phyloP scores from a whole-genome alignment of 2,888 invertebrate species.

The Coecobrya sp. region DNA sequence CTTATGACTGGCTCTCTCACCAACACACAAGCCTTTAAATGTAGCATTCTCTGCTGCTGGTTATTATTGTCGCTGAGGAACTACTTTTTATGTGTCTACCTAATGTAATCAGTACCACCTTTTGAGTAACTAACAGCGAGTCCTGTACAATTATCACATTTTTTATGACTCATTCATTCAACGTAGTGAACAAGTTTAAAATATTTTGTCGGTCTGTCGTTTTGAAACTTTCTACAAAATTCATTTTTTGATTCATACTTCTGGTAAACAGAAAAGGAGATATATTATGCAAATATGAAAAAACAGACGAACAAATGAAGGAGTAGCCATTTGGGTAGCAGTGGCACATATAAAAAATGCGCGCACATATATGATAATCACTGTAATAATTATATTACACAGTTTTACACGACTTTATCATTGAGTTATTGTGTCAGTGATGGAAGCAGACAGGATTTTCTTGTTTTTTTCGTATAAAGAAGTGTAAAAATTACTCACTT shows the following conservation, averaged over 20 bases:
- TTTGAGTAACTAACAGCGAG: slow-evolving; percentile 20
- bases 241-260: slow-evolving; percentile 17
- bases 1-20: not conserved
- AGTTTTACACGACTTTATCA: slow-evolving; percentile 21
- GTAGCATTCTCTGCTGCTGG: not conserved
- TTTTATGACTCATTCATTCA: slow-evolving; percentile 50
- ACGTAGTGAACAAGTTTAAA: slow-evolving; percentile 48
- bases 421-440: slow-evolving; percentile 42
- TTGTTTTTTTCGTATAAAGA: slow-evolving; percentile 63
- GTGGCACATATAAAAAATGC: slow-evolving; percentile 18
- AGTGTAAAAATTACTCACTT: slow-evolving; percentile 26
- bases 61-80: slow-evolving; percentile 36
- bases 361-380: slow-evolving; percentile 15
- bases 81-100: slow-evolving; percentile 48
- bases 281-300: slow-evolving; percentile 50
- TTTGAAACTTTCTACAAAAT: slow-evolving; percentile 73
- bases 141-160: slow-evolving; percentile 46
- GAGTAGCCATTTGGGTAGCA: slow-evolving; percentile 16
- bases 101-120: slow-evolving; percentile 49
- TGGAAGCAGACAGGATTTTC: slow-evolving; percentile 75
- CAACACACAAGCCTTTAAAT: not conserved
- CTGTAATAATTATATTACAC: slow-evolving; percentile 6
- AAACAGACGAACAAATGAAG: not conserved
- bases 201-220: slow-evolving; percentile 67
- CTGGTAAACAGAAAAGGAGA: slow-evolving; percentile 29